phyloP scores from a whole-genome alignment of 1,140 invertebrate genomes.

The Paracyclopina nana region DNA sequence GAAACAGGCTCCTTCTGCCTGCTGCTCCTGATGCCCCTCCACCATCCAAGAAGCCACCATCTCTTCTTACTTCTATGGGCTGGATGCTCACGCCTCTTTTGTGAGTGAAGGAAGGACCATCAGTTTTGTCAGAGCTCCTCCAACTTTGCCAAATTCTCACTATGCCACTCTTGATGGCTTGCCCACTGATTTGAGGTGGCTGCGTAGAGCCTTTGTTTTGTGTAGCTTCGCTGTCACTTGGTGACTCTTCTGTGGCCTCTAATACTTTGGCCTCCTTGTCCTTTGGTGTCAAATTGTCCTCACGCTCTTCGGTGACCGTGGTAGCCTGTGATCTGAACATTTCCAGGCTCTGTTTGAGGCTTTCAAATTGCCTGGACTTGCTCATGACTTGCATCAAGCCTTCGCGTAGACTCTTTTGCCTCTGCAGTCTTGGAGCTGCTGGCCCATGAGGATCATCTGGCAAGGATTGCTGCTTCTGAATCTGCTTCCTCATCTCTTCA shows the following conservation, averaged over 20 bases:
- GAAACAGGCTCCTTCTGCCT: slow-evolving; percentile 13
- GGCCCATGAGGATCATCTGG: neutral
- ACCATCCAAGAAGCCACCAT: neutral
- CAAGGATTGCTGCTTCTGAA: slow-evolving; percentile 65
- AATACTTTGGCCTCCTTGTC: too few relatives aligned
- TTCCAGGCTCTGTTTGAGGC: neutral
- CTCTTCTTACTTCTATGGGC: slow-evolving; percentile 5
- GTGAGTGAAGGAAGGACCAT: slow-evolving; percentile 5
- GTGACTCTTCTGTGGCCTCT: too few relatives aligned
- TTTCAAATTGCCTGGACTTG: neutral
- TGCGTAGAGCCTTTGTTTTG: too few relatives aligned
- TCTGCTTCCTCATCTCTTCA: slow-evolving; percentile 56
- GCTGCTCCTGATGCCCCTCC: too few relatives aligned
- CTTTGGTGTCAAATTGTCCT: too few relatives aligned
- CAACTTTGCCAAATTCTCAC: neutral
- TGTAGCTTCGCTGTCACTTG: too few relatives aligned
- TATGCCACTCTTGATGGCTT: too few relatives aligned
- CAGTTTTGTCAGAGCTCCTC: neutral
- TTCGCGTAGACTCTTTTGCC: neutral
- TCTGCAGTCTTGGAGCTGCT: neutral
- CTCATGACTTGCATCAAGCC: neutral
- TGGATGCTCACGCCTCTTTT: slow-evolving; percentile 11
- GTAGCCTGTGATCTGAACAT: neutral
- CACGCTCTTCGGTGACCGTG: too few relatives aligned
- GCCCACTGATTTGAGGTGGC: too few relatives aligned